Conservation (phyloP, 2,888 invertebrate genomes). For the Caenorhabditis wallacei region DNA sequence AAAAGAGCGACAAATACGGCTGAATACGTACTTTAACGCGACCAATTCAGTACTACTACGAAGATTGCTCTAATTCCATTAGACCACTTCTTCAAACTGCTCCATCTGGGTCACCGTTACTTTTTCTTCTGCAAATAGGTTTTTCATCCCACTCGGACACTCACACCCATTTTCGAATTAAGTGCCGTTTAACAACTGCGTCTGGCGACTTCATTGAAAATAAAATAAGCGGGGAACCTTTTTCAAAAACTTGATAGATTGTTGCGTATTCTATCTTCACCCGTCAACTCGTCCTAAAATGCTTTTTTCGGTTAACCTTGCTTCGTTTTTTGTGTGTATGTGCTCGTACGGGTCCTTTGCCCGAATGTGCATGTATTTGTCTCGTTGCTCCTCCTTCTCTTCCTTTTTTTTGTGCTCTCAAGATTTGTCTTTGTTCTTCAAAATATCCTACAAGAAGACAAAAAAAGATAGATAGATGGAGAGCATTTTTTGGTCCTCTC, state of each 20-base stretch:
- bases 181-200: slow-evolving; percentile 26
- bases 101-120: slow-evolving; percentile 59
- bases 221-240: slow-evolving; percentile 15
- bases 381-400: slow-evolving; percentile 23
- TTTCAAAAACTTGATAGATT: slow-evolving; percentile 57
- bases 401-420: slow-evolving; percentile 41
- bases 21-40: slow-evolving; percentile 47
- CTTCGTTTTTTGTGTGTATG: slow-evolving; percentile 38
- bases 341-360: slow-evolving; percentile 27
- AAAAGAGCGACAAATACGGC: slow-evolving; percentile 23
- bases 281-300: slow-evolving; percentile 40
- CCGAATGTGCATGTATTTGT: slow-evolving; percentile 32
- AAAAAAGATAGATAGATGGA: slow-evolving; percentile 36
- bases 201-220: neutral
- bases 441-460: slow-evolving; percentile 41
- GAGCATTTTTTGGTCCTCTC: slow-evolving; percentile 39
- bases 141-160: slow-evolving; percentile 21
- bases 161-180: slow-evolving; percentile 37
- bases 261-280: slow-evolving; percentile 56
- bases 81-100: slow-evolving; percentile 49
- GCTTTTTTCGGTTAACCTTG: slow-evolving; percentile 55
- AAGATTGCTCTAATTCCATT: slow-evolving; percentile 64
- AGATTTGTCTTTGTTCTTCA: slow-evolving; percentile 50
- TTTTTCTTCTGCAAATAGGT: slow-evolving; percentile 53
- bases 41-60: slow-evolving; percentile 54